These are phyloP conservation scores for Gila robusta DNA, from an alignment of 2,797 vertebrate genomes.

Conservation along the genomic window DNA sequence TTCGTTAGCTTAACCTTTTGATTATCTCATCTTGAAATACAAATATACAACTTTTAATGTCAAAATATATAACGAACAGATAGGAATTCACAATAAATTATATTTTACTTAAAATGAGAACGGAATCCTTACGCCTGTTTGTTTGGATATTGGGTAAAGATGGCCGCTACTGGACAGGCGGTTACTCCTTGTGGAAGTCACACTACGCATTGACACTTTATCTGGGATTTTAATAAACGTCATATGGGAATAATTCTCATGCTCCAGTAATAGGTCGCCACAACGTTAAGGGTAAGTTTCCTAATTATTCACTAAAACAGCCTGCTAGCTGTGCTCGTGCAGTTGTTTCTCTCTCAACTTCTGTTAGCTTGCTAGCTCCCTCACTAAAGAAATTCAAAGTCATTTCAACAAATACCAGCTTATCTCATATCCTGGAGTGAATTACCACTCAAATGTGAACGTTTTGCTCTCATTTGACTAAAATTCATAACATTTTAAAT, in stretches of 20 bases:
- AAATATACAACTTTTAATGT: not conserved
- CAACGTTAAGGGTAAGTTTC: conserved; percentile 8
- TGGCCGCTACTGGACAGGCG: conserved; percentile 45
- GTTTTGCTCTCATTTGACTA: not conserved
- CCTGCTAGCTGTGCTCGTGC: not conserved
- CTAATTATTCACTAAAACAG: not conserved
- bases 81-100: not conserved
- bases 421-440: not conserved
- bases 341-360: conserved; percentile 45
- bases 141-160: conserved; percentile 47
- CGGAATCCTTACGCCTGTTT: conserved; percentile 45
- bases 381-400: conserved; percentile 6
- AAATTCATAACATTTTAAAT: not conserved
- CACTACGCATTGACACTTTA: conserved; percentile 46
- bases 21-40: not conserved
- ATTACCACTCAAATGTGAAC: not conserved
- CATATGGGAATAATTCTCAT: not conserved
- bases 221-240: not conserved
- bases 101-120: not conserved
- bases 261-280: not conserved
- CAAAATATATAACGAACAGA: not conserved
- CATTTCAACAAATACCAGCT: not conserved
- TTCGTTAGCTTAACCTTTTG: not conserved
- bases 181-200: not conserved
- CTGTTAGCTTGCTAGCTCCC: conserved; percentile 50